Base-by-base conservation (phyloP, 2,113 vertebrate genomes). In the Eulacestoma nigropectus region DNA sequence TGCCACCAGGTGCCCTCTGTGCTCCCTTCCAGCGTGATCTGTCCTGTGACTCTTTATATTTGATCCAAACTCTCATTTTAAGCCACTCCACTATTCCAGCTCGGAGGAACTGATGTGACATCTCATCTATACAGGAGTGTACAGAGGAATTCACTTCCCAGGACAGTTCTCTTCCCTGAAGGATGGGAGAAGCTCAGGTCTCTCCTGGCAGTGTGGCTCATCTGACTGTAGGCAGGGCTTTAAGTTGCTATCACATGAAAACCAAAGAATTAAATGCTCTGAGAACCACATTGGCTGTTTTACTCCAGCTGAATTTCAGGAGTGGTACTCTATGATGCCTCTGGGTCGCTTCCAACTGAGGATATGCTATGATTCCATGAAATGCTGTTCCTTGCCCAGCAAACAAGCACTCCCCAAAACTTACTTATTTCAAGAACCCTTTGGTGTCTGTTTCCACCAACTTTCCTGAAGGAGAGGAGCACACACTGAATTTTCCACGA, bases 41-140 rank as follows among this genome's bases (percentile, higher is more conserved):
- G 1, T 0, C 0, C 42, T 21, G 8, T 0, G 21, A 27, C 7
- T 49, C 46, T 70, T 21, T 52, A 0, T 10, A 50, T 21, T 93
- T 76, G 25, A 83, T 42, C 21, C 23, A 62, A 90, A 55, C 3
- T 6, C 35, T 76, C 23, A 35, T 33, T 90, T 32, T 30, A 27
- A 86, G 39, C 15, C 44, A 52, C 18, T 76, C 37, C 7, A n/a
- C 26, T 50, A 16, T 21, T 83, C 11, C 39, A 60, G 21, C 42
- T 60, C 14, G 19, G 53, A 41, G 59, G 56, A 92, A n/a, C 18
- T 12, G 7, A 26, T 41, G 13, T 73, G 27, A 16, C n/a, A 35
- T 7, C 37, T 65, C 39, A 16, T 11, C 32, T 17, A 3, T 2
- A 65, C 25, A 47, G 33, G 30, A 23, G 7, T 4, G 4, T 26